Evolutionary conservation across 2,888 invertebrate species (phyloP).

Genomic region (Himalopsyche japonica): DNA sequence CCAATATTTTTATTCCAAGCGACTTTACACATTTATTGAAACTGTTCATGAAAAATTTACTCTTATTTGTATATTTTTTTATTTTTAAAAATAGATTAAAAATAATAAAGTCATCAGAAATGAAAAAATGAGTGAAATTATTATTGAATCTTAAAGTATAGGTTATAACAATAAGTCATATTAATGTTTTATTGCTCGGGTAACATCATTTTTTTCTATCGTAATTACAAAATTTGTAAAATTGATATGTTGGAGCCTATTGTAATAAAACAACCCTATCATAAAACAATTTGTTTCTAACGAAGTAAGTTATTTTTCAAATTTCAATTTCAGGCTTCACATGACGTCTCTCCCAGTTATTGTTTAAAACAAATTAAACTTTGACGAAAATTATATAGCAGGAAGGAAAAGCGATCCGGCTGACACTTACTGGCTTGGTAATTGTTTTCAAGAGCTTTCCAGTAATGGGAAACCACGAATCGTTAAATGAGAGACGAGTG

Average conservation of each 20-base stretch:
- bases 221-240: neutral
- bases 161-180: neutral
- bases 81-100: neutral
- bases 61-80: neutral
- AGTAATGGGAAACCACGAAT: neutral
- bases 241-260: neutral
- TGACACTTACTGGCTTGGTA: neutral
- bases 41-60: too few relatives aligned
- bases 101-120: neutral
- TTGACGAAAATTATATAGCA: constrained; percentile 26
- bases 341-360: neutral
- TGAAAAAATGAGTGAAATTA: too few relatives aligned
- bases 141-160: neutral
- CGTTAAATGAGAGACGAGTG: neutral
- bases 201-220: neutral
- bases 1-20: too few relatives aligned
- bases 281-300: neutral
- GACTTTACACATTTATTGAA: too few relatives aligned
- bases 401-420: constrained; percentile 1
- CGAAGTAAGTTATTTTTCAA: constrained; percentile 9
- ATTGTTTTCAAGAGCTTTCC: constrained; percentile 10
- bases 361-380: constrained; percentile 24
- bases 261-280: neutral
- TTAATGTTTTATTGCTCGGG: neutral
- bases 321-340: constrained; percentile 4